A percentile compares a stretch with the other conserved stretches of the same genome.
Evolutionary conservation across 2,888 invertebrate genomes (phyloP).

Genomic region (Cremastobaeus sp.): DNA sequence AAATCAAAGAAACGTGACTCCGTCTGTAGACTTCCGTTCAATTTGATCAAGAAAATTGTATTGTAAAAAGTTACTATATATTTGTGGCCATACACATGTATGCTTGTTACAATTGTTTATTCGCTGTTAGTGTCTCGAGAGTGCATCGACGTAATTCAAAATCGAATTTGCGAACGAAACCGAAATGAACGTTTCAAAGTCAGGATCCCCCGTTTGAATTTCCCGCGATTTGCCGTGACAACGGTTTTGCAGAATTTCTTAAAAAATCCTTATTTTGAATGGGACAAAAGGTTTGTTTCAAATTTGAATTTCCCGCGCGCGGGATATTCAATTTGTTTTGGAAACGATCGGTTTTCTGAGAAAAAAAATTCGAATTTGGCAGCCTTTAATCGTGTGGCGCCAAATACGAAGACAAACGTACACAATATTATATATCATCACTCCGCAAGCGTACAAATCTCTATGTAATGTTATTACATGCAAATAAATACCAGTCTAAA

Average conservation of each 20-base stretch:
- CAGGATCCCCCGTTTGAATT: conserved; percentile 18
- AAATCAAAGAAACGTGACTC: conserved; percentile 32
- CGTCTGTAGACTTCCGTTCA: conserved; percentile 1
- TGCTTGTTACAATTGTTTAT: conserved; percentile 26
- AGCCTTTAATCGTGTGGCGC: conserved; percentile 28
- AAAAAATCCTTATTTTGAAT: too few species aligned
- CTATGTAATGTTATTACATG: conserved; percentile 55
- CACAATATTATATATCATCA: conserved; percentile 14
- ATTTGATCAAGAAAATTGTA: conserved; percentile 37
- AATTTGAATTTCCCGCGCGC: conserved; percentile 30
- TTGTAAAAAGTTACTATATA: conserved; percentile 55
- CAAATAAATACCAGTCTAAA: conserved; percentile 57
- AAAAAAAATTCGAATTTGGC: conserved; percentile 1
- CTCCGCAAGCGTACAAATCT: conserved; percentile 34
- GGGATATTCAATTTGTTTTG: conserved; percentile 22
- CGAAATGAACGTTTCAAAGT: conserved; percentile 10
- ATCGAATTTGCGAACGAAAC: too few species aligned
- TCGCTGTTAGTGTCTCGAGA: conserved; percentile 29
- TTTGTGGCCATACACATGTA: conserved; percentile 30
- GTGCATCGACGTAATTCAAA: conserved; percentile 46
- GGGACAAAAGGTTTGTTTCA: too few species aligned
- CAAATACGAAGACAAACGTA: conserved; percentile 25
- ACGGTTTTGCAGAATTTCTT: too few species aligned
- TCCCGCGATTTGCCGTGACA: too few species aligned
- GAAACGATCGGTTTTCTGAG: neutral